Percentiles rank a stretch among this genome's conserved stretches.
phyloP scores from a whole-genome alignment of 1,140 invertebrate species.

The Papilio machaon region DNA sequence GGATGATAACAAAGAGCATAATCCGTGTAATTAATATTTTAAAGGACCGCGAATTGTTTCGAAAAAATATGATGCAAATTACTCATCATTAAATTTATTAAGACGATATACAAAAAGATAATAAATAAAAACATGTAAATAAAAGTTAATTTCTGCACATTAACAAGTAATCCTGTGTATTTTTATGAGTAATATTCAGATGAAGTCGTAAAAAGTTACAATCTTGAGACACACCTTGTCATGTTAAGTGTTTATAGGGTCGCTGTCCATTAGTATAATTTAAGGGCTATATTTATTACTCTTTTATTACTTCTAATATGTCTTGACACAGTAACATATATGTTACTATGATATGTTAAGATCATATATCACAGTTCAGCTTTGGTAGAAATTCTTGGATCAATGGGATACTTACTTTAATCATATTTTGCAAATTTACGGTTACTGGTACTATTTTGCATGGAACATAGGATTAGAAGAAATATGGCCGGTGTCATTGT shows the following conservation, averaged over 20 bases:
- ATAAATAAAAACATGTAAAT: not conserved
- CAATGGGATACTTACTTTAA: too few species aligned
- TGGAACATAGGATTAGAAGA: too few species aligned
- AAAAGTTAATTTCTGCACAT: not conserved
- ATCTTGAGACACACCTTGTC: constrained; percentile 6
- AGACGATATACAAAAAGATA: not conserved
- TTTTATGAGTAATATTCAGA: constrained; percentile 5
- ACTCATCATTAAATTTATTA: too few species aligned
- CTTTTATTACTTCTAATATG: not conserved
- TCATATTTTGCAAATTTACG: too few species aligned
- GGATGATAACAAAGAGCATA: too few species aligned
- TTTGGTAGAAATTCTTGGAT: not conserved
- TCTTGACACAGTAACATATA: not conserved
- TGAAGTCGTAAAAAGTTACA: constrained; percentile 13
- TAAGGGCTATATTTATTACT: constrained; percentile 2
- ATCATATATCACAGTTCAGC: not conserved
- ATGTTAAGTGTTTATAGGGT: constrained; percentile 13
- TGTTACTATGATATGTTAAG: not conserved
- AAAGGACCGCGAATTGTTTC: too few species aligned
- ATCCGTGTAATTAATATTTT: too few species aligned
- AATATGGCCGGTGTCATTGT: too few species aligned
- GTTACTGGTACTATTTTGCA: too few species aligned
- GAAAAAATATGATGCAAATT: too few species aligned
- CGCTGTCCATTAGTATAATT: not conserved
- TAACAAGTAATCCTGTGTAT: not conserved